Evolutionary conservation across 1,140 invertebrate species (phyloP), one percentile per base, ranked within the genome.

Genomic region (Thaumetopoea pityocampa): DNA sequence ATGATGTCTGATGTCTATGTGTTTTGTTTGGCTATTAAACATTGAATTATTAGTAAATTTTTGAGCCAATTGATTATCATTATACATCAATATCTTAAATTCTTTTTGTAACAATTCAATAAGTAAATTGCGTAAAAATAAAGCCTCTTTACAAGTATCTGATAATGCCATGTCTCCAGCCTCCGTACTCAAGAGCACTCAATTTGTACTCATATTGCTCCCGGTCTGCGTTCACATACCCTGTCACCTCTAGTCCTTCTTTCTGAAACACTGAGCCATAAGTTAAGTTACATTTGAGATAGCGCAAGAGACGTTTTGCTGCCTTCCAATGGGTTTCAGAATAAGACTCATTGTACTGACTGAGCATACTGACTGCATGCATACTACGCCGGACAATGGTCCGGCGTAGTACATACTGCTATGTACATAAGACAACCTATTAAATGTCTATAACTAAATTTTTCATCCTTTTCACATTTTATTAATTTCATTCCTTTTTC

Each of bases 51-150:
- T 18, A 32, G 6, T n/a, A 17, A 32, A 4, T 4, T 32, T 32
- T 17, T 17, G 29, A n/a, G 29, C 29, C n/a, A 15, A 32, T 8
- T 32, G 29, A 18, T 15, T 41, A 32, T 41, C 18, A 41, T 29
- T 41, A 32, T 22, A 40, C 12, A 26, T 14, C 2, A 12, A 14
- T 2, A 27, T 14, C 1, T 3, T 27, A 12, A 3, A 14, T 5
- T 14, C 5, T 27, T 14, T 10, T 4, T 6, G 4, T 19, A 19
- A 27, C 0, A 11, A 14, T 27, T 27, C 26, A 3, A 4, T 2
- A 1, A 27, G 11, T 14, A 27, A 27, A 12, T 6, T 27, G 1
- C 26, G 1, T 12, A 27, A 1, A 27, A 27, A 27, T n/a, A 12
- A 5, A 1, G 26, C 26, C 15, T 27, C 26, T 5, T 27, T 27